These are phyloP conservation scores for Megalops cyprinoides DNA, from an alignment of 2,797 vertebrate species.

Conservation along the genomic window DNA sequence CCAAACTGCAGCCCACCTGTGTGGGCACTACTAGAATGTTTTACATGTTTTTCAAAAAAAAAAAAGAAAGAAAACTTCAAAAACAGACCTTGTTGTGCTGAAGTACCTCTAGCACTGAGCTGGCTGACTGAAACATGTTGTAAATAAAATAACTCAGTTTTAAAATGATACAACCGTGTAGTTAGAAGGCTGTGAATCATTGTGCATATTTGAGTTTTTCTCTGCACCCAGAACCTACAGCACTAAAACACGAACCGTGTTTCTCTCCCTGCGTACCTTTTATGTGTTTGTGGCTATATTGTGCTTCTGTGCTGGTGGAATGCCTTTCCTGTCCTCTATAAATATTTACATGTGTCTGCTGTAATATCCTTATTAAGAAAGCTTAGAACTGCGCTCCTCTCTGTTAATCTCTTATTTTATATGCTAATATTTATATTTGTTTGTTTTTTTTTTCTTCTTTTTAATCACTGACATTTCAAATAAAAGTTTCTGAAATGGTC, in stretches of 20 bases:
- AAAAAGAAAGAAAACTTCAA: conserved; percentile 24
- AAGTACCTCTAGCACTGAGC: conserved; percentile 46
- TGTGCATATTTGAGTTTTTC: conserved; percentile 55
- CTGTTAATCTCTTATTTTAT: conserved; percentile 86
- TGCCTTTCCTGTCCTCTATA: conserved; percentile 55
- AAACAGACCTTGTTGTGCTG: conserved; percentile 43
- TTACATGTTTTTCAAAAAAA: conserved; percentile 58
- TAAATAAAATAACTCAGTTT: conserved; percentile 49
- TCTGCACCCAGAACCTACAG: conserved; percentile 43
- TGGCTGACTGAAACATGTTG: conserved; percentile 54
- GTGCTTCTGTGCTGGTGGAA: conserved; percentile 58
- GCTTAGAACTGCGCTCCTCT: conserved; percentile 62
- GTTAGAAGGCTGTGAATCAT: conserved; percentile 54
- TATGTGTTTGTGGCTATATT: conserved; percentile 65
- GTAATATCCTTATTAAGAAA: conserved; percentile 53
- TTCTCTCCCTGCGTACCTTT: conserved; percentile 47
- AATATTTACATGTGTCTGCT: conserved; percentile 56
- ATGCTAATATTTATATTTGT: conserved; percentile 91
- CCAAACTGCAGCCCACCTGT: conserved; percentile 39
- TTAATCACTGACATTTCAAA: conserved; percentile 74
- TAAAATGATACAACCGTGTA: conserved; percentile 46
- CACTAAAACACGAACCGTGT: conserved; percentile 39
- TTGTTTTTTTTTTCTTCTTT: conserved; percentile 74
- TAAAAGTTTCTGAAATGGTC: conserved; percentile 80
- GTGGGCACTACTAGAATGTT: conserved; percentile 58